Conservation (phyloP, 2,797 vertebrate species). For the Distichodus sexfasciatus region DNA sequence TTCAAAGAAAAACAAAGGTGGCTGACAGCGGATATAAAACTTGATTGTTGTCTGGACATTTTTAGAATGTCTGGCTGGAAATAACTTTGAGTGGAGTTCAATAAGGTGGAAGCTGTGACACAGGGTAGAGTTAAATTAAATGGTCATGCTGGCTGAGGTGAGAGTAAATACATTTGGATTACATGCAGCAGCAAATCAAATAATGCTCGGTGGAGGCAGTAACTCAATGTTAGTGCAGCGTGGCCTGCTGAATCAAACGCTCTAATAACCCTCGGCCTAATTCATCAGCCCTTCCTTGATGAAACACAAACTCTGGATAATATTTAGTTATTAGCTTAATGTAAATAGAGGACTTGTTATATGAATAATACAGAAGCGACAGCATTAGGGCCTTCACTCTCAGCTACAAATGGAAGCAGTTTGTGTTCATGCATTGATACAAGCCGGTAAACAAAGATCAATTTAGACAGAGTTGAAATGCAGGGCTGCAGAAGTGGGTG, state of each 20-base stretch:
- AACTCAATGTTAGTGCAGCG: conserved; percentile 21
- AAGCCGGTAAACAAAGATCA: conserved; percentile 1
- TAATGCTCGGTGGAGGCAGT: conserved; percentile 14
- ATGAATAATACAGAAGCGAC: not conserved
- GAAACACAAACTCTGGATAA: conserved; percentile 19
- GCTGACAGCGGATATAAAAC: conserved; percentile 32
- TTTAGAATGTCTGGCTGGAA: conserved; percentile 27
- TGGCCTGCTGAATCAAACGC: conserved; percentile 17
- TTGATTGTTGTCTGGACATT: conserved; percentile 12
- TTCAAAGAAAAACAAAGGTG: conserved; percentile 33
- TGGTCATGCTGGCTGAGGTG: conserved; percentile 2
- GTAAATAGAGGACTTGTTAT: conserved; percentile 1
- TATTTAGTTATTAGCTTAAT: conserved; percentile 12
- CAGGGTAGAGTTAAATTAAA: conserved; percentile 40
- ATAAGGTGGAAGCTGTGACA: conserved; percentile 18
- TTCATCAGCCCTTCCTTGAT: not conserved
- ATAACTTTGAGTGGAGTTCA: conserved; percentile 31
- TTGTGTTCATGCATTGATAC: not conserved
- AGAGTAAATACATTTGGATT: conserved; percentile 37
- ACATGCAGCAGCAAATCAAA: conserved; percentile 40
- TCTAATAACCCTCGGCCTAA: conserved; percentile 23
- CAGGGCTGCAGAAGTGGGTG: not conserved
- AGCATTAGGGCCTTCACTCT: not conserved
- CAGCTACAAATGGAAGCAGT: not conserved
- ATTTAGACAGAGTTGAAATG: not conserved